A percentile compares a stretch with the other conserved stretches of the same genome.
Conservation (phyloP, 2,113 vertebrate genomes). For the Jaculus jaculus region DNA sequence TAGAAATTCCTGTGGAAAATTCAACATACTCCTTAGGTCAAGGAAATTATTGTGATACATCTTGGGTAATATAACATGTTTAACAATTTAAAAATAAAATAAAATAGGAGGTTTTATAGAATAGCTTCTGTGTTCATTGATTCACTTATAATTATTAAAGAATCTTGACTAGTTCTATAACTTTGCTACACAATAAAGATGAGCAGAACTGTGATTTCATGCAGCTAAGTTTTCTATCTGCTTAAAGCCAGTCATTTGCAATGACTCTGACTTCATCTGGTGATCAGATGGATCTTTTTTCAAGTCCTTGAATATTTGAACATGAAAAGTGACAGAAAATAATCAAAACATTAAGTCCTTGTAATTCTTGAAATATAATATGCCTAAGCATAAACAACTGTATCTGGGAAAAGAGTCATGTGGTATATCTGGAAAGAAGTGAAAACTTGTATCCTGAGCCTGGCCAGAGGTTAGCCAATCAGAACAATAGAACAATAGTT, state of each 20-base stretch:
- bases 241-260: neutral
- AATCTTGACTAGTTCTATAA: neutral
- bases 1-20: neutral
- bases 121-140: neutral
- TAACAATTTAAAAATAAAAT: constrained; percentile 30
- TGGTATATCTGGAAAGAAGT: neutral
- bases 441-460: neutral
- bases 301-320: neutral
- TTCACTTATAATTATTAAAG: neutral
- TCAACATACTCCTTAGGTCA: neutral
- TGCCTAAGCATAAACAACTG: neutral
- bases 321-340: neutral
- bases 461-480: neutral
- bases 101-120: neutral
- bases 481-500: neutral
- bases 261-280: neutral
- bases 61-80: neutral
- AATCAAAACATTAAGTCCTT: neutral
- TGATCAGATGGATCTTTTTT: neutral
- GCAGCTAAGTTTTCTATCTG: neutral
- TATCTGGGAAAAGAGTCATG: neutral
- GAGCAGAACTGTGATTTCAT: neutral
- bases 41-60: neutral
- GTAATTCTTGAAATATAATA: neutral
- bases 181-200: neutral